These are phyloP conservation scores for Telenomus remus DNA, from an alignment of 1,140 invertebrate species.

Conservation along the genomic window DNA sequence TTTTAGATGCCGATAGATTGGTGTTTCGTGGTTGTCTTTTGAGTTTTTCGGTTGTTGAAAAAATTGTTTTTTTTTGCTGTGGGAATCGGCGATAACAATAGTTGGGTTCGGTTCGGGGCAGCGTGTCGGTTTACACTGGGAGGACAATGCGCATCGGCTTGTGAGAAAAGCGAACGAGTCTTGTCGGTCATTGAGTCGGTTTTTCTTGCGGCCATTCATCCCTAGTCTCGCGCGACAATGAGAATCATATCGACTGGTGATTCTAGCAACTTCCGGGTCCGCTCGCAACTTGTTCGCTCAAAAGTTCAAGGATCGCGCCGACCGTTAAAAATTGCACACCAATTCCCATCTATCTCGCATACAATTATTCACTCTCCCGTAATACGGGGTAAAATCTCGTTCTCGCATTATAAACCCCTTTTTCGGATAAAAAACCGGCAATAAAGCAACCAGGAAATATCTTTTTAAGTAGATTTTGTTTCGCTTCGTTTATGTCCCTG, in stretches of 20 bases:
- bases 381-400: conserved; percentile 39
- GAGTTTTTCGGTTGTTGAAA: not conserved
- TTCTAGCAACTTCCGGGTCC: conserved; percentile 51
- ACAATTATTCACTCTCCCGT: conserved; percentile 33
- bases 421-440: not conserved
- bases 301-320: conserved; percentile 36
- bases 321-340: conserved; percentile 32
- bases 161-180: conserved; percentile 36
- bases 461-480: too few species aligned
- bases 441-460: not conserved
- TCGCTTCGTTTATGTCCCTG: too few species aligned
- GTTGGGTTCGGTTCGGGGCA: conserved; percentile 32
- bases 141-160: conserved; percentile 31
- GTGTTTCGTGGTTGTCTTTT: not conserved
- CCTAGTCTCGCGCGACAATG: conserved; percentile 29
- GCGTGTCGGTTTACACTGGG: conserved; percentile 41
- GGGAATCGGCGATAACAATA: conserved; percentile 25
- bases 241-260: conserved; percentile 53
- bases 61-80: too few species aligned
- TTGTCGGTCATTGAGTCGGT: conserved; percentile 40
- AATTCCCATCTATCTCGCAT: conserved; percentile 40
- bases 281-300: conserved; percentile 41
- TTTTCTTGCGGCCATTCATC: conserved; percentile 46
- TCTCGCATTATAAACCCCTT: not conserved
- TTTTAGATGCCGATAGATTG: too few species aligned